Base-by-base conservation (phyloP, 1,140 invertebrate genomes). In the Diplogasteroides magnus region DNA sequence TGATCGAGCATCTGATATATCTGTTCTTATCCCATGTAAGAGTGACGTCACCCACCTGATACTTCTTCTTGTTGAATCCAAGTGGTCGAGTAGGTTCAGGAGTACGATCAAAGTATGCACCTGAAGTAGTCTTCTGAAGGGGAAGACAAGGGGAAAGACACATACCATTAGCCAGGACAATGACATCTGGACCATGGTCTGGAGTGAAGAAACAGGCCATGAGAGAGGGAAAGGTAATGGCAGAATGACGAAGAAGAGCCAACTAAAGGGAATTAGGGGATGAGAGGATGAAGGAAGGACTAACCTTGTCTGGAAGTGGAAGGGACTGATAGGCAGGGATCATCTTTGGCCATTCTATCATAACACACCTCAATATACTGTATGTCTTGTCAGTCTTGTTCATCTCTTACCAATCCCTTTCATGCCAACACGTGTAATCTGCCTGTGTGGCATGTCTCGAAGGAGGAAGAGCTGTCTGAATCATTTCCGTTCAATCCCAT, bases 301-400 rank as follows among this genome's bases (percentile, higher is more conserved):
- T 48, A 6, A 79, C 80, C 65, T 81, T 83, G 62, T 81, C 80
- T 31, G 25, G 60, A 27, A 82, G 60, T 1, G 69, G 48, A 27
- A 82, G 68, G n/a, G 37, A 15, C 28, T 78, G 65, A 65, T 79
- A 82, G 32, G 75, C 77, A 19, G 71, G 69, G 37, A 82, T 75
- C 14, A 75, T 82, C 73, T 82, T 82, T 14, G 80, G 81, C 81
- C 81, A 82, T 65, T 82, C 80, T 29, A 83, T 81, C 79, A 81
- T 81, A 48, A 81, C 74, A 26, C 73, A 61, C n/a, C n/a, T n/a
- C n/a, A n/a, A n/a, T n/a, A n/a, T n/a, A n/a, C n/a, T n/a, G n/a
- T n/a, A n/a, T n/a, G n/a, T n/a, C n/a, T n/a, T n/a, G n/a, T n/a
- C n/a, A n/a, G n/a, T n/a, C n/a, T n/a, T n/a, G n/a, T n/a, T n/a